phyloP scores from a whole-genome alignment of 2,113 vertebrate species.

The Phylloscopus trochiloides region DNA sequence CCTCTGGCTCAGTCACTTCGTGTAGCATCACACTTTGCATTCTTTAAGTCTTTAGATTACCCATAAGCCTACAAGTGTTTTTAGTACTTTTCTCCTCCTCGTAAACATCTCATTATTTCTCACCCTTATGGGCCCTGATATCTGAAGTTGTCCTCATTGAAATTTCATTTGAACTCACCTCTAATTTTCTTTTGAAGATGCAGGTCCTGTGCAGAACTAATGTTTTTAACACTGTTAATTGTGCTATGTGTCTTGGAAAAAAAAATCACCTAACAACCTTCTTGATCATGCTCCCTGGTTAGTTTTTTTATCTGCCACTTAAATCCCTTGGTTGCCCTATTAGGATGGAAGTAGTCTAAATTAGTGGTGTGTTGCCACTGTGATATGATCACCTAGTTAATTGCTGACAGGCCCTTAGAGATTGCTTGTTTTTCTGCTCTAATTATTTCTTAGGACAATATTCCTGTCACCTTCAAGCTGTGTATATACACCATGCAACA shows the following conservation, averaged over 20 bases:
- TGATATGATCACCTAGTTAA: slow-evolving; percentile 16
- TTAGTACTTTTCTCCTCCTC: not conserved
- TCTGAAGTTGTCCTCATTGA: not conserved
- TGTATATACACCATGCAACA: not conserved
- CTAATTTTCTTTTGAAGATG: not conserved
- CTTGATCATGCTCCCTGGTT: not conserved
- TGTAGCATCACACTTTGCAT: not conserved
- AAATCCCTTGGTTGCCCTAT: not conserved
- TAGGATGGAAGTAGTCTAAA: slow-evolving; percentile 13
- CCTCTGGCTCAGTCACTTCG: not conserved
- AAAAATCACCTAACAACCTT: not conserved
- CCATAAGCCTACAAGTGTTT: not conserved
- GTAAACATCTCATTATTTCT: not conserved
- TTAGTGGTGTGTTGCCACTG: not conserved
- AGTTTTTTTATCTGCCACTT: not conserved
- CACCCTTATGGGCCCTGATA: not conserved
- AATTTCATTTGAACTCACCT: not conserved
- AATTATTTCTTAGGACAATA: slow-evolving; percentile 32
- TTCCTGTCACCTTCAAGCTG: not conserved
- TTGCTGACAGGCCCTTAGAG: not conserved
- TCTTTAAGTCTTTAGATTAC: not conserved
- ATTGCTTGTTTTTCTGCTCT: not conserved
- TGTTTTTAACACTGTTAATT: not conserved
- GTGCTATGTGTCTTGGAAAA: not conserved
- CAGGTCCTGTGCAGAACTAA: not conserved